Conservation (phyloP, 2,797 vertebrate genomes). For the Argentina silus region DNA sequence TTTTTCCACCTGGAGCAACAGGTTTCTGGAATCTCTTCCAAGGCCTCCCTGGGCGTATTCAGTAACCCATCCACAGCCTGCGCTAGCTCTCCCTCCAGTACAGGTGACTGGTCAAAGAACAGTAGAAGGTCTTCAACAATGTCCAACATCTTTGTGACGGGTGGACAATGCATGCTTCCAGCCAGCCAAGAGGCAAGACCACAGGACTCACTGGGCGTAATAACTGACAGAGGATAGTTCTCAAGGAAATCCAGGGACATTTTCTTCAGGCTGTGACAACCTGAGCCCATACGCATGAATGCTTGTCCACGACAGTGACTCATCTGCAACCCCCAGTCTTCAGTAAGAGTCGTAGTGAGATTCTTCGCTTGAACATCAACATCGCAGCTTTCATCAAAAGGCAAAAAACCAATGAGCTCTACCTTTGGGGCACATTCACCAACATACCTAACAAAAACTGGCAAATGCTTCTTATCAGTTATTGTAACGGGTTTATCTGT, state of each 20-base stretch:
- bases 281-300: conserved; percentile 86
- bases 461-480: conserved; percentile 82
- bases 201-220: conserved; percentile 91
- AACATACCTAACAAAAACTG: conserved; percentile 89
- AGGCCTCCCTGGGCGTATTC: conserved; percentile 82
- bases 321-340: conserved; percentile 95
- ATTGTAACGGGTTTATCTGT: conserved; percentile 87
- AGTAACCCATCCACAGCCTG: conserved; percentile 81
- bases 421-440: conserved; percentile 88
- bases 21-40: conserved; percentile 82
- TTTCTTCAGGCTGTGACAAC: conserved; percentile 89
- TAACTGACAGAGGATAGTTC: conserved; percentile 87
- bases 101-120: conserved; percentile 87
- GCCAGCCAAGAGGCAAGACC: conserved; percentile 93
- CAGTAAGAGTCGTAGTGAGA: conserved; percentile 85
- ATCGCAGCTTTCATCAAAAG: conserved; percentile 74
- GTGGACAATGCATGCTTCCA: conserved; percentile 85
- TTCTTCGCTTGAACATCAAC: conserved; percentile 82
- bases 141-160: conserved; percentile 84
- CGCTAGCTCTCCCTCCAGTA: conserved; percentile 83
- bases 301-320: conserved; percentile 93
- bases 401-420: conserved; percentile 91
- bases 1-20: conserved; percentile 91
- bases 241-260: conserved; percentile 88
- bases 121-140: conserved; percentile 87